Evolutionary conservation across 2,888 invertebrate genomes (phyloP).

Genomic region (Syritta pipiens): DNA sequence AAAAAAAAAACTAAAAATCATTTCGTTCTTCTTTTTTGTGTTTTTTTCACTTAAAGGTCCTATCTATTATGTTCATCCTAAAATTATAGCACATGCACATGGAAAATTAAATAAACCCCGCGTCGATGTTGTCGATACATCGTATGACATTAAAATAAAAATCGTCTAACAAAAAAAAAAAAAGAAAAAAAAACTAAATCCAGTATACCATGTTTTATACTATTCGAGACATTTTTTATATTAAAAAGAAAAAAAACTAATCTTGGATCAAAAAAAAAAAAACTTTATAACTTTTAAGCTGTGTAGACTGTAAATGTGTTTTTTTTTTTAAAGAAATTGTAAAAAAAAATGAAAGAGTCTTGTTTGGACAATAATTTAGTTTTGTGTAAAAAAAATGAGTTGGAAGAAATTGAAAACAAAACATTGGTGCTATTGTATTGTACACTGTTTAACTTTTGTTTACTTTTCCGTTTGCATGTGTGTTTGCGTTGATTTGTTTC

Average conservation of each 20-base stretch:
- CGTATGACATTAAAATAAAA: constrained; percentile 79
- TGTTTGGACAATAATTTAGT: constrained; percentile 33
- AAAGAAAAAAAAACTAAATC: background rate
- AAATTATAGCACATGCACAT: constrained; percentile 77
- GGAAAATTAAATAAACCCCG: constrained; percentile 75
- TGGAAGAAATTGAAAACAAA: constrained; percentile 5
- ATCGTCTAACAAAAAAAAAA: constrained; percentile 74
- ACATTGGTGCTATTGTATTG: constrained; percentile 41
- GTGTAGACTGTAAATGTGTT: constrained; percentile 25
- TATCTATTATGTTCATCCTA: constrained; percentile 76
- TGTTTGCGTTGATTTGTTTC: constrained; percentile 31
- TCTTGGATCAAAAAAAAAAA: background rate
- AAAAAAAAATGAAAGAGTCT: background rate
- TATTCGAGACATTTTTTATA: constrained; percentile 47
- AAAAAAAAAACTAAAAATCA: constrained; percentile 33
- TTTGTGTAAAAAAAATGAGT: background rate
- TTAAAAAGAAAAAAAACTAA: constrained; percentile 26
- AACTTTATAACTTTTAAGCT: no score
- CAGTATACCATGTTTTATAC: constrained; percentile 35
- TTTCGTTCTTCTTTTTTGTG: constrained; percentile 56
- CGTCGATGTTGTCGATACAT: constrained; percentile 76
- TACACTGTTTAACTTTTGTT: constrained; percentile 12
- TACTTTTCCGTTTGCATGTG: constrained; percentile 60
- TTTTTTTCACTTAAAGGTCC: constrained; percentile 73
- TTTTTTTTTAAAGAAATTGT: background rate